Percentiles rank a stretch among this genome's conserved stretches.
Conservation (phyloP, 2,888 invertebrate genomes). For the Leistus spinibarbis region DNA sequence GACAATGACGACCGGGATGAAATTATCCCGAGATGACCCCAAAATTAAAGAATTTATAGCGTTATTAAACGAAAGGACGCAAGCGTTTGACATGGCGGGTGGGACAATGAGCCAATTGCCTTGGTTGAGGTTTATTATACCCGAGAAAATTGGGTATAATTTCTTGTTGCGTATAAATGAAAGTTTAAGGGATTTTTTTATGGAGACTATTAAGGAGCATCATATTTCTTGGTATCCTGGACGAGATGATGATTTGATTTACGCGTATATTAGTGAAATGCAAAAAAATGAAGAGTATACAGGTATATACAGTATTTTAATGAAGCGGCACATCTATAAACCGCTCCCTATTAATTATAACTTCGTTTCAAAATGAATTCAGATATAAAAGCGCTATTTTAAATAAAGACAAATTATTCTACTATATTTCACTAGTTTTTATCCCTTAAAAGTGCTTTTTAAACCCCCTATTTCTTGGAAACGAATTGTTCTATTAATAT, state of each 20-base stretch:
- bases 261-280: conserved; percentile 68
- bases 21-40: conserved; percentile 53
- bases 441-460: too few relatives aligned
- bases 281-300: conserved; percentile 51
- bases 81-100: conserved; percentile 47
- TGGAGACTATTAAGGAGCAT: conserved; percentile 65
- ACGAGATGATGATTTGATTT: conserved; percentile 64
- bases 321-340: not conserved
- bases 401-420: too few relatives aligned
- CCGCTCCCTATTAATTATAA: too few relatives aligned
- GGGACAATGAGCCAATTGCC: conserved; percentile 65
- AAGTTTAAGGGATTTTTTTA: conserved; percentile 61
- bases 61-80: conserved; percentile 59
- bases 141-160: conserved; percentile 66
- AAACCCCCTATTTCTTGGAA: too few relatives aligned
- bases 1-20: conserved; percentile 60
- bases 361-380: too few relatives aligned
- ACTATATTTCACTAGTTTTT: too few relatives aligned
- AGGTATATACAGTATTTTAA: conserved; percentile 56
- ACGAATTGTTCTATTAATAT: too few relatives aligned
- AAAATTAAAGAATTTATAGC: conserved; percentile 57
- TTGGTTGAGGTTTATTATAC: conserved; percentile 67
- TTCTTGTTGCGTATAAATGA: conserved; percentile 63
- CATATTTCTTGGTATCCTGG: conserved; percentile 57
- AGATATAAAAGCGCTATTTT: too few relatives aligned